A percentile compares a stretch with the other conserved stretches of the same genome.
Evolutionary conservation across 2,797 vertebrate genomes (phyloP).

Genomic region (Simalia tracyae): DNA sequence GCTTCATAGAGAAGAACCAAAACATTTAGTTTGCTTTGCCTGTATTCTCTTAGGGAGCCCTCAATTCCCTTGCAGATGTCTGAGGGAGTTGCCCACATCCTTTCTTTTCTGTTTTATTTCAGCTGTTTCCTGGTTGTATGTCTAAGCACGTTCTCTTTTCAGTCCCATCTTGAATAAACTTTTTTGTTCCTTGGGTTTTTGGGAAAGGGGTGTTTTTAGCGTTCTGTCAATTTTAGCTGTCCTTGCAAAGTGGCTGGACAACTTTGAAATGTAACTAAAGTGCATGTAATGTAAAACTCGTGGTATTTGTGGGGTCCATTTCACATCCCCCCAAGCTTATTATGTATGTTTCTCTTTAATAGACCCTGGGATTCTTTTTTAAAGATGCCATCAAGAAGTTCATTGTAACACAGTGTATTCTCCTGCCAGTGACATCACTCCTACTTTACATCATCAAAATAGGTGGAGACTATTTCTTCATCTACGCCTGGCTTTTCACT

Average conservation of each 20-base stretch:
- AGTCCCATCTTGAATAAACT: background rate
- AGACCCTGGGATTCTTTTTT: conserved; percentile 95
- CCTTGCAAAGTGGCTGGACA: background rate
- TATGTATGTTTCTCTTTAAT: conserved; percentile 52
- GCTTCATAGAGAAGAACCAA: background rate
- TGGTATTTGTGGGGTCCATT: background rate
- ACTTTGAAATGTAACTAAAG: background rate
- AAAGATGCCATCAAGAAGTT: conserved; percentile 98
- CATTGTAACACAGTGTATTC: conserved; percentile 94
- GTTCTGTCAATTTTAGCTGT: background rate
- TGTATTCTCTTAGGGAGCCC: background rate
- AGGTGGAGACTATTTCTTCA: conserved; percentile 98
- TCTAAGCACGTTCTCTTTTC: background rate
- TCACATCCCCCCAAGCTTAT: background rate
- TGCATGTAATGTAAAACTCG: background rate
- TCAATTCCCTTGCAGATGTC: background rate
- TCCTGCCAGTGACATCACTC: conserved; percentile 94
- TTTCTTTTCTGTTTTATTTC: background rate
- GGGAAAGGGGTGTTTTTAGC: background rate
- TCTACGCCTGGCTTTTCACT: conserved; percentile 98
- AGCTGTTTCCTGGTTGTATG: background rate
- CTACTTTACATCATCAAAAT: conserved; percentile 99
- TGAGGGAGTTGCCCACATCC: background rate
- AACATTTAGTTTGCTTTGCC: background rate
- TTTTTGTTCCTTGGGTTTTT: background rate